Percentiles rank a stretch among this genome's conserved stretches.
phyloP scores from a whole-genome alignment of 2,113 vertebrate genomes.

The Notechis scutatus region DNA sequence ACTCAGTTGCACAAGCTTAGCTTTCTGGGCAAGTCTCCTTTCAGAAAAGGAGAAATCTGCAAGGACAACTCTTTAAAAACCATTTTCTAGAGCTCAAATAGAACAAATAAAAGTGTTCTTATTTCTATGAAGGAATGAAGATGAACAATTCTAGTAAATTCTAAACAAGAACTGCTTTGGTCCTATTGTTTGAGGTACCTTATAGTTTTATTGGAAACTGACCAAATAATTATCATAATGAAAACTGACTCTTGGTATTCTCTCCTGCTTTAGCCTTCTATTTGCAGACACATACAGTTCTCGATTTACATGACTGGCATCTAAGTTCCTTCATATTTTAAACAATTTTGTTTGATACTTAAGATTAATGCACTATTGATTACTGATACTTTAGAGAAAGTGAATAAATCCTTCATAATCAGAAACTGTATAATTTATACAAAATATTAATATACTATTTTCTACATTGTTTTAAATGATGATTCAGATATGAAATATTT shows the following conservation, averaged over 20 bases:
- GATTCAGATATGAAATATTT: neutral
- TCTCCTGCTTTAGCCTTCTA: neutral
- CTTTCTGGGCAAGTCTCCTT: constrained; percentile 12
- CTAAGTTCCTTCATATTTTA: neutral
- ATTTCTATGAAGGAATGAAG: neutral
- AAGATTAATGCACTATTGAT: neutral
- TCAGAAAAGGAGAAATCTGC: neutral
- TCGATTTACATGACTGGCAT: neutral
- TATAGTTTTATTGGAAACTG: neutral
- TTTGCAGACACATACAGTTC: neutral
- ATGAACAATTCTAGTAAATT: neutral
- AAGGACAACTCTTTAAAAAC: neutral
- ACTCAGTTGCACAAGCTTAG: neutral
- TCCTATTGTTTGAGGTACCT: neutral
- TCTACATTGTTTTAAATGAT: neutral
- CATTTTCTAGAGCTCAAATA: neutral
- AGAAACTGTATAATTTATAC: neutral
- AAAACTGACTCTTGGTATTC: neutral
- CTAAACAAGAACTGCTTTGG: neutral
- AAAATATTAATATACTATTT: neutral
- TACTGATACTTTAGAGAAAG: neutral
- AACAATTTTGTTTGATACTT: neutral
- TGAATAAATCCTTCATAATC: neutral
- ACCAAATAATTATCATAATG: neutral
- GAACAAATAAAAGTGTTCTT: neutral